Evolutionary conservation across 2,888 invertebrate genomes (phyloP), one percentile per base, ranked within the genome.

Genomic region (Pollenia griseotomentosa): DNA sequence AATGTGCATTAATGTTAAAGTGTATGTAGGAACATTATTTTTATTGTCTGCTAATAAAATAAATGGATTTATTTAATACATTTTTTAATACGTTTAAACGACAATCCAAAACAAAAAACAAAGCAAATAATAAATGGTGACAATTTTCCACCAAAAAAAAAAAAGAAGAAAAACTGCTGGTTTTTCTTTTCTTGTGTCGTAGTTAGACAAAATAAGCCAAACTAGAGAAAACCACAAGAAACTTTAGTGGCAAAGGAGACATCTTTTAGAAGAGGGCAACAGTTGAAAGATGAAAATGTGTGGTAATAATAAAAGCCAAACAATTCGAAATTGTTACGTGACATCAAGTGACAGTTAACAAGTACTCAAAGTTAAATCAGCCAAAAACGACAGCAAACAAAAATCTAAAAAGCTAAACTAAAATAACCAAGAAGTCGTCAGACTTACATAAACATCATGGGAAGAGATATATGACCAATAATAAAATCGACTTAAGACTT

Each of bases 21-120:
- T 83, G 61, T 73, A 77, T 77, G 89, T 89, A 77, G 90, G 89
- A 90, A 91, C 91, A 91, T 90, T 80, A 80, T 81, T 84, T 92
- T 92, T 93, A 91, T 92, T 90, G 91, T 90, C 90, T 89, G 88
- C 90, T 91, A 91, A 92, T 92, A 92, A 92, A 92, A 90, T 92
- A 91, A 92, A 92, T 92, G 93, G 92, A 92, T 91, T 91, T 91
- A 91, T 91, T 90, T 90, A 90, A 89, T 90, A 90, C 90, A 86
- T 88, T 88, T 88, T n/a, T n/a, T n/a, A n/a, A n/a, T n/a, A 84
- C 84, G 77, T 81, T 81, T 19, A 59, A 71, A 63, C 61, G 53
- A 59, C 73, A 73, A 74, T 44, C 7, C 14, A 66, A 79, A 55
- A 48, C 3, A 40, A 33, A 63, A 65, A 44, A 68, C 77, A 78